Evolutionary conservation across 2,888 invertebrate genomes (phyloP).

Genomic region (Hemithea aestivaria): DNA sequence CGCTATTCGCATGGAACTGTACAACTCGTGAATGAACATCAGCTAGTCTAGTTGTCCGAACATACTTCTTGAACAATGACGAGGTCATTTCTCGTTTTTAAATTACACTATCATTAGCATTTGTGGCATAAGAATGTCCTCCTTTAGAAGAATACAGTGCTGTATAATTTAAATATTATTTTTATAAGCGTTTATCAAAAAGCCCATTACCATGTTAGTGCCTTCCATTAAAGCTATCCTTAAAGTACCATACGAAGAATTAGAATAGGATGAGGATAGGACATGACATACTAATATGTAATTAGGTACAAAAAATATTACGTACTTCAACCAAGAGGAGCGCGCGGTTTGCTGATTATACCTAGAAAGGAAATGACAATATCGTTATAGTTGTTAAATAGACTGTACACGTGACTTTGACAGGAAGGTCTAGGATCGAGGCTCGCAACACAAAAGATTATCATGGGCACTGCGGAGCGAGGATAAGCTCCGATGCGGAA

Average conservation of each 20-base stretch:
- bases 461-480: conserved; percentile 68
- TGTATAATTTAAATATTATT: conserved; percentile 8
- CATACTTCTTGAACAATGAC: conserved; percentile 15
- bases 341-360: conserved; percentile 77
- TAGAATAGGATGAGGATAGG: conserved; percentile 5
- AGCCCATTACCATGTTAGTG: conserved; percentile 14
- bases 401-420: conserved; percentile 45
- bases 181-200: conserved; percentile 8
- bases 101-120: no score
- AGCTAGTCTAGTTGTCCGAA: conserved; percentile 6
- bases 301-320: conserved; percentile 56
- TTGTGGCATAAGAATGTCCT: no score
- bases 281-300: conserved; percentile 19
- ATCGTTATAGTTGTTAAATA: conserved; percentile 55
- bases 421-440: conserved; percentile 70
- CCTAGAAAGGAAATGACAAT: conserved; percentile 74
- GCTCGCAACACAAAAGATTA: conserved; percentile 67
- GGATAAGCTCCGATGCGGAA: conserved; percentile 75
- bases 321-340: conserved; percentile 76
- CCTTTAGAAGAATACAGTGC: conserved; percentile 8
- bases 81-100: not conserved
- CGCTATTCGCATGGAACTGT: conserved; percentile 31
- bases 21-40: conserved; percentile 25
- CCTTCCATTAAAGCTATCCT: conserved; percentile 7
- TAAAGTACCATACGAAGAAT: conserved; percentile 5